Base-by-base conservation (phyloP, 2,113 vertebrate genomes). In the Zosterops hypoxanthus region DNA sequence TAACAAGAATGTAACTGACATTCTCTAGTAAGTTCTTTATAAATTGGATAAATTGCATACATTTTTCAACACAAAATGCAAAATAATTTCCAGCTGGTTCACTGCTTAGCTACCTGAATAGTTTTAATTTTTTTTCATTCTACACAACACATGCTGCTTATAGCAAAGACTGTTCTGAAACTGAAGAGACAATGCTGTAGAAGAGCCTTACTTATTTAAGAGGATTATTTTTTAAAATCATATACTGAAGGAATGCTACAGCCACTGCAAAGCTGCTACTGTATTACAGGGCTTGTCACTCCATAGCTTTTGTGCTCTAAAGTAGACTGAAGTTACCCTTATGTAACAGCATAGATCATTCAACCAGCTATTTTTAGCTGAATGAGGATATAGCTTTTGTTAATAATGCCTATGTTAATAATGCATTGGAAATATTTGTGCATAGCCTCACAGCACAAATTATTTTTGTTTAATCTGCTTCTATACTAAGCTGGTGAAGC, bases 391-490 rank as follows among this genome's bases (percentile, higher is more conserved):
- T 50, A 83, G 87, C 57, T 97, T 96, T 94, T 95, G 92, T 34
- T 73, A 39, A 39, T 39, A 39, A 39, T 39, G 95, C 23, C 68
- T 77, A 15, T 94, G 95, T 97, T 97, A 98, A 96, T 96, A 98
- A 97, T 64, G 64, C 65, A 92, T 47, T 91, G 65, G 76, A 73
- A 86, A 59, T 85, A 94, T 84, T 95, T 91, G 76, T 78, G 63
- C 66, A 77, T 34, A 82, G 95, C 92, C 84, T 64, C 81, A 82
- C 24, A 93, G 94, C 88, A 85, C 31, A 72, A 50, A 88, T 91
- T 88, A 93, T 92, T 95, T 96, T 71, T 96, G 57, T 97, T 95
- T 94, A 79, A 92, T 88, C 94, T 97, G 81, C 63, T 91, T 91
- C 73, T 83, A 39, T 69, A 71, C 39, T 75, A 39, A 61, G 44